Conservation (phyloP, 2,888 invertebrate species). For the Buathra laborator region DNA sequence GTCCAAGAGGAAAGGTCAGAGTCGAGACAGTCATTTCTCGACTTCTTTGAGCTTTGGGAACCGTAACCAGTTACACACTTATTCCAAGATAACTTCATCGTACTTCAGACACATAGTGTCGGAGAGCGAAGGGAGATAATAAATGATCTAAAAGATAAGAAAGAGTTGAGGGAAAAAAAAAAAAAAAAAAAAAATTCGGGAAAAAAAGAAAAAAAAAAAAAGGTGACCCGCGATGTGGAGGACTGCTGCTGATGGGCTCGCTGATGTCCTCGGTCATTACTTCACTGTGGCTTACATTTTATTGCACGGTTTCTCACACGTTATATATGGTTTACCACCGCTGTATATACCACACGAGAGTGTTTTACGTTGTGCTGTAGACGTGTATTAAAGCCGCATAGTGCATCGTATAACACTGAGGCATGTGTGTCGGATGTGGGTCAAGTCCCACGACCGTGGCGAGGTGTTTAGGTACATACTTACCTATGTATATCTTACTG, state of each 20-base stretch:
- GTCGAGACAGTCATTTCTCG: slow-evolving; percentile 27
- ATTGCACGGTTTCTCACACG: slow-evolving; percentile 48
- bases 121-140: neutral
- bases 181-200: neutral
- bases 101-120: slow-evolving; percentile 1
- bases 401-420: slow-evolving; percentile 42
- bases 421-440: slow-evolving; percentile 45
- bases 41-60: slow-evolving; percentile 64
- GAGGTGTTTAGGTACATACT: slow-evolving; percentile 32
- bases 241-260: slow-evolving; percentile 33
- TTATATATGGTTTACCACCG: neutral
- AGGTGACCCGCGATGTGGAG: neutral
- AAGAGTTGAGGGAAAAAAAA: neutral
- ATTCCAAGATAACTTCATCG: slow-evolving; percentile 36
- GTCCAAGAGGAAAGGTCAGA: slow-evolving; percentile 63
- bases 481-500: neutral
- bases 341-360: slow-evolving; percentile 10
- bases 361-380: neutral
- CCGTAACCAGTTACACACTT: slow-evolving; percentile 71
- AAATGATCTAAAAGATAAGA: neutral
- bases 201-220: slow-evolving; percentile 2
- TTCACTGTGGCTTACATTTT: slow-evolving; percentile 33
- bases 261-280: slow-evolving; percentile 42
- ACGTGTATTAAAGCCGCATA: slow-evolving; percentile 29
- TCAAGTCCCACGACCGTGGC: slow-evolving; percentile 52